Evolutionary conservation across 1,140 invertebrate species (phyloP).

Genomic region (Stenopsyche tienmushanensis): DNA sequence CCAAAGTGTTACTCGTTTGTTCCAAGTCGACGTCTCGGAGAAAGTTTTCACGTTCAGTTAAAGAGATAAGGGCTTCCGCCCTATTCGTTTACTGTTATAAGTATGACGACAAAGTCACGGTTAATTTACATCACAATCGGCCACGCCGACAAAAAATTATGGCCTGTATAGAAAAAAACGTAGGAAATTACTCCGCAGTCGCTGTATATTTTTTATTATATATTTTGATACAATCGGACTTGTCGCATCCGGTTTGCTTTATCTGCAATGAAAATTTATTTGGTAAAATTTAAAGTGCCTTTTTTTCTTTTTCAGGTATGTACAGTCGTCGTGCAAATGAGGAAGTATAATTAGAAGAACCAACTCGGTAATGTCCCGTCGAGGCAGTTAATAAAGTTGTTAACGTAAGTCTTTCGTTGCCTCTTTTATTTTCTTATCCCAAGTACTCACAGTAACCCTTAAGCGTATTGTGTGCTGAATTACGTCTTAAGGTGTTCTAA

Average conservation of each 20-base stretch:
- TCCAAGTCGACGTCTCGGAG: not conserved
- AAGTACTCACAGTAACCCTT: no score
- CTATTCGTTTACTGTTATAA: conserved; percentile 2
- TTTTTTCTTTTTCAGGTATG: conserved; percentile 17
- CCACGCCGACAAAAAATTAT: no score
- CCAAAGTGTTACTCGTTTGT: conserved; percentile 5
- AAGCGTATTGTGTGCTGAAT: no score
- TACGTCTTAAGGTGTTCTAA: no score
- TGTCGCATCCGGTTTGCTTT: no score
- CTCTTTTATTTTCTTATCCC: no score
- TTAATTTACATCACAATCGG: conserved; percentile 25
- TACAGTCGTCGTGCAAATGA: conserved; percentile 2
- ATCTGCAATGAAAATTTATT: no score
- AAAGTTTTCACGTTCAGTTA: conserved; percentile 27
- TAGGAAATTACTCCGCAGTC: no score
- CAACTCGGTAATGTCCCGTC: not conserved
- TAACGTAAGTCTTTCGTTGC: conserved; percentile 6
- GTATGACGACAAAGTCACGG: not conserved
- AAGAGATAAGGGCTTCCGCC: conserved; percentile 21
- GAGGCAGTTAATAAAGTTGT: conserved; percentile 12
- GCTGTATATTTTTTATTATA: no score
- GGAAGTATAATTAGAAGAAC: conserved; percentile 1
- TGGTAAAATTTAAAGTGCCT: no score
- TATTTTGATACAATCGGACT: no score
- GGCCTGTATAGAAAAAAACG: no score